These are phyloP conservation scores for Fragum sueziense DNA, from an alignment of 2,888 invertebrate genomes.

Conservation along the genomic window DNA sequence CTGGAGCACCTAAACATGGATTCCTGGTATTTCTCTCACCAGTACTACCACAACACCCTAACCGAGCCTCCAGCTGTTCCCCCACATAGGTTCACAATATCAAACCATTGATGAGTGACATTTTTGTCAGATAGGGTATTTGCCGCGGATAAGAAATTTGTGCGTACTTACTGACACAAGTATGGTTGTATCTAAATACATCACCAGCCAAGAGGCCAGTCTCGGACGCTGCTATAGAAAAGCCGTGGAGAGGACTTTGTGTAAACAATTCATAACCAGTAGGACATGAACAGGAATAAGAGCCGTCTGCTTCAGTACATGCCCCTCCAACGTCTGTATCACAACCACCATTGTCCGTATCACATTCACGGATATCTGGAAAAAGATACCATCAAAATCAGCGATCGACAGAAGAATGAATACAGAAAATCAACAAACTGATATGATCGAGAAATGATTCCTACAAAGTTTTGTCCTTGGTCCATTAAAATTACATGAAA, in stretches of 20 bases:
- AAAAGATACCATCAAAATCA: background rate
- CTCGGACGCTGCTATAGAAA: constrained; percentile 38
- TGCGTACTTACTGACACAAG: constrained; percentile 63
- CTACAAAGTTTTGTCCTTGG: too few relatives aligned
- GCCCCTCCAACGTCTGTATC: constrained; percentile 1
- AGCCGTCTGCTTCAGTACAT: constrained; percentile 20
- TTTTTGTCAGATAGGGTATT: too few relatives aligned
- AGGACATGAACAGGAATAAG: constrained; percentile 45
- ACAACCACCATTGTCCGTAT: constrained; percentile 42
- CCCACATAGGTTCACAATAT: too few relatives aligned
- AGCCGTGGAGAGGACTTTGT: constrained; percentile 33
- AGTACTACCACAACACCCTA: too few relatives aligned
- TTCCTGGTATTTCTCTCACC: too few relatives aligned
- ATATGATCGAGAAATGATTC: too few relatives aligned
- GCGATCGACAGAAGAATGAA: too few relatives aligned
- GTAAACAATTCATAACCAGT: constrained; percentile 46
- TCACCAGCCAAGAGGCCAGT: constrained; percentile 47
- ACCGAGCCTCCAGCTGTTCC: too few relatives aligned
- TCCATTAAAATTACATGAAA: too few relatives aligned
- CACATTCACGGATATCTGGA: constrained; percentile 58
- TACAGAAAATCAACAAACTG: too few relatives aligned
- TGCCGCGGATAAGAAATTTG: background rate
- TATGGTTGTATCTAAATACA: constrained; percentile 53
- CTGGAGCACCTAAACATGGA: too few relatives aligned
- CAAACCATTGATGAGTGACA: too few relatives aligned